Percentiles rank a stretch among this genome's conserved stretches.
Conservation (phyloP, 2,888 invertebrate species). For the Drosophila formosana region DNA sequence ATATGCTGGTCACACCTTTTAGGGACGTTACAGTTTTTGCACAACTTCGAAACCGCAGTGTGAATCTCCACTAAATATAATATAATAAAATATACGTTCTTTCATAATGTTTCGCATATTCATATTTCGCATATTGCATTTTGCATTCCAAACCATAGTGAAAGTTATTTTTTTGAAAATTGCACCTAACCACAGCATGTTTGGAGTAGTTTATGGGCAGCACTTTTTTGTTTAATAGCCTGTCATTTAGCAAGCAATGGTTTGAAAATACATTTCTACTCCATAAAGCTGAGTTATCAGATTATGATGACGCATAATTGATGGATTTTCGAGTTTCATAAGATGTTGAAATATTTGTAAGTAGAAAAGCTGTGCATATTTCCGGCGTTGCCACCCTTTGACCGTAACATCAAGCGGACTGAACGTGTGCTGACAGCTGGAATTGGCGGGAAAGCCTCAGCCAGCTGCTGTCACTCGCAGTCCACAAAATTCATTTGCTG, state of each 20-base stretch:
- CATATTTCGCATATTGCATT: too few species aligned
- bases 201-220: not conserved
- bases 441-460: slow-evolving; percentile 62
- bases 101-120: too few species aligned
- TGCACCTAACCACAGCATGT: not conserved
- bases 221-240: not conserved
- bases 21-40: not conserved
- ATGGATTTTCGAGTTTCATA: not conserved
- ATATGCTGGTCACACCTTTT: slow-evolving; percentile 8
- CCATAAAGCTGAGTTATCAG: too few species aligned
- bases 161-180: not conserved
- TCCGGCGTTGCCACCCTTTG: slow-evolving; percentile 16
- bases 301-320: too few species aligned
- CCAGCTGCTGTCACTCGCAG: slow-evolving; percentile 54
- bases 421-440: slow-evolving; percentile 49
- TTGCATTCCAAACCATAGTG: too few species aligned
- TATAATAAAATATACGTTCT: too few species aligned
- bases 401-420: slow-evolving; percentile 18
- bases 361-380: slow-evolving; percentile 13
- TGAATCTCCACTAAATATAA: too few species aligned
- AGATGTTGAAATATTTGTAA: not conserved
- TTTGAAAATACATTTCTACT: too few species aligned
- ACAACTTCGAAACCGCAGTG: too few species aligned
- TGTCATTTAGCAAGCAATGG: not conserved
- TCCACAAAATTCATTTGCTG: slow-evolving; percentile 20